phyloP scores from a whole-genome alignment of 2,113 vertebrate species.

The Sander vitreus region DNA sequence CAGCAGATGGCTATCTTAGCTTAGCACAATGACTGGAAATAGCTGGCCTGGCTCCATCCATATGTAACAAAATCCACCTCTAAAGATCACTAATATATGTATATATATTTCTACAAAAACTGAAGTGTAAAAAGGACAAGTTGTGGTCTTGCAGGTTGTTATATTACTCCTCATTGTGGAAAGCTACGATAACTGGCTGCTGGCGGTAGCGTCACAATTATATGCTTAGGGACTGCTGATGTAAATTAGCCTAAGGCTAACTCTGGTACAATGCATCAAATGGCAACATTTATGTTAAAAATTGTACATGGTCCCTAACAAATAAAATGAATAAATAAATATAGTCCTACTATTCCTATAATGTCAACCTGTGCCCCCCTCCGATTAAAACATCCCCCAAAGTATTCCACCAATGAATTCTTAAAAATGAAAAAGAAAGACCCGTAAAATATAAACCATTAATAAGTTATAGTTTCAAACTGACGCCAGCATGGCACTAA shows the following conservation, averaged over 20 bases:
- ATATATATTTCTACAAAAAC: not conserved
- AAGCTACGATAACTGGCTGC: not conserved
- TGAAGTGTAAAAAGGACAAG: not conserved
- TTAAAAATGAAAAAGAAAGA: slow-evolving; percentile 9
- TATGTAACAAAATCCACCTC: not conserved
- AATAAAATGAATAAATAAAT: too few relatives aligned
- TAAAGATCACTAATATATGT: not conserved
- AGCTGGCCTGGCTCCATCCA: not conserved
- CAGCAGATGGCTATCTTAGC: not conserved
- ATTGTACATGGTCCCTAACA: too few relatives aligned
- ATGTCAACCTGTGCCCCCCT: not conserved
- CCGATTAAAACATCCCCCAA: not conserved
- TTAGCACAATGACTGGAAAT: slow-evolving; percentile 3
- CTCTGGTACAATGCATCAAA: too few relatives aligned
- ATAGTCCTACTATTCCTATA: not conserved
- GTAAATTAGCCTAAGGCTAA: too few relatives aligned
- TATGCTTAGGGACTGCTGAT: too few relatives aligned
- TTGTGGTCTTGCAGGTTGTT: not conserved
- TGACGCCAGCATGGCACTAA: slow-evolving; percentile 19
- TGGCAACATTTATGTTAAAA: too few relatives aligned
- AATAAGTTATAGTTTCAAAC: slow-evolving; percentile 27
- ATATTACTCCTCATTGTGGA: not conserved
- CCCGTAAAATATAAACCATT: slow-evolving; percentile 9
- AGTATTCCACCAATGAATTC: not conserved
- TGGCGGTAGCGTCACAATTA: not conserved